Evolutionary conservation across 2,113 vertebrate species (phyloP), one percentile per base, ranked within the genome.

Genomic region (Apodemus speciosus): DNA sequence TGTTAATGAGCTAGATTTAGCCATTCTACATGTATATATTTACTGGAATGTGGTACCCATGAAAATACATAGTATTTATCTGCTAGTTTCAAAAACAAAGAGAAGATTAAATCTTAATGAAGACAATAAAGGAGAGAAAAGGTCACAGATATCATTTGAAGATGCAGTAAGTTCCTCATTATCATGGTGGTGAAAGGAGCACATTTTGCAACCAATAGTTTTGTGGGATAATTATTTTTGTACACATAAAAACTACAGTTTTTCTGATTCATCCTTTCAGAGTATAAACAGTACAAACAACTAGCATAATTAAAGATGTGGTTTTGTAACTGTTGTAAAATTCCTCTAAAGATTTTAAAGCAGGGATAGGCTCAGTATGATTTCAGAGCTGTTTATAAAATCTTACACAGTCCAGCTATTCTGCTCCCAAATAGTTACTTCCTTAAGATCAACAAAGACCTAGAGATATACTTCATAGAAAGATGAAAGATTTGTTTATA

Each of bases 261-360:
- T 27, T 27, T 87, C 32, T 60, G 10, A 94, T 66, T 79, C 27
- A 75, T 49, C 32, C 23, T 18, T 89, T 51, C 76, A 0, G 38
- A 76, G 58, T 95, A 16, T 88, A 91, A 90, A 40, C 81, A 91
- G n/a, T 43, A 0, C 32, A 92, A 91, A 51, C 30, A 92, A 88
- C 10, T 8, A 85, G 21, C n/a, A 77, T 76, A 76, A 79, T 88
- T 69, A 71, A 95, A 94, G 56, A 40, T 4, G 53, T 1, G 89
- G 40, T 27, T 76, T 91, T 68, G 68, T 77, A 43, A 75, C 72
- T 51, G 23, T 94, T 77, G 81, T 94, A 43, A 85, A 87, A 51
- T 88, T 30, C 25, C 21, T 46, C 75, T 91, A 35, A 88, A 51
- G 38, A 49, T 84, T 90, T 85, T 6, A 90, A 77, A 69, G 95